Conservation (phyloP, 2,113 vertebrate genomes). For the Neotoma lepida region DNA sequence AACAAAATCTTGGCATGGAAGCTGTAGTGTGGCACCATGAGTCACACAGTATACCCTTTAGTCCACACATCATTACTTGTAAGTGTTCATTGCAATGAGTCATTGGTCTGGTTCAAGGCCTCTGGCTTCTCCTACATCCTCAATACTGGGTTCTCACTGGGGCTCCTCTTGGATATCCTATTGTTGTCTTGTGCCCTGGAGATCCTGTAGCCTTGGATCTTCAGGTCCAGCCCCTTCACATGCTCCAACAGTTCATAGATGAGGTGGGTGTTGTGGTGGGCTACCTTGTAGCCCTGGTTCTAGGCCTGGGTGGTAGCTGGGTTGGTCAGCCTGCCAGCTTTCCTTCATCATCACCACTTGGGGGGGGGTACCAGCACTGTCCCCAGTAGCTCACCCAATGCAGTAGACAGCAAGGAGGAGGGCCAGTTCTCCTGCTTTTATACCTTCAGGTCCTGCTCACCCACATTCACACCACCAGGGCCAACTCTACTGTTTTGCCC, state of each 20-base stretch:
- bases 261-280: not conserved
- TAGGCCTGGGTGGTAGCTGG: not conserved
- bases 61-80: not conserved
- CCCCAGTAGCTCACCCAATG: not conserved
- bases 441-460: not conserved
- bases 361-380: not conserved
- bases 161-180: not conserved
- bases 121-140: not conserved
- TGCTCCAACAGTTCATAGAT: not conserved
- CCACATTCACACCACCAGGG: not conserved
- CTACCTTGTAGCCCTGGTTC: not conserved
- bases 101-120: not conserved
- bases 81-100: not conserved
- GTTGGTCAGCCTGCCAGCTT: not conserved
- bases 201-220: not conserved
- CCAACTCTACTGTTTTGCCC: not conserved
- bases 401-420: not conserved
- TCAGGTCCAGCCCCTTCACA: not conserved
- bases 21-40: not conserved
- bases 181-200: not conserved
- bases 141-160: not conserved
- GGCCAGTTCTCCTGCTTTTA: not conserved
- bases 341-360: not conserved
- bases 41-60: not conserved
- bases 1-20: not conserved